Evolutionary conservation across 2,113 vertebrate genomes (phyloP).

Genomic region (Sander vitreus): DNA sequence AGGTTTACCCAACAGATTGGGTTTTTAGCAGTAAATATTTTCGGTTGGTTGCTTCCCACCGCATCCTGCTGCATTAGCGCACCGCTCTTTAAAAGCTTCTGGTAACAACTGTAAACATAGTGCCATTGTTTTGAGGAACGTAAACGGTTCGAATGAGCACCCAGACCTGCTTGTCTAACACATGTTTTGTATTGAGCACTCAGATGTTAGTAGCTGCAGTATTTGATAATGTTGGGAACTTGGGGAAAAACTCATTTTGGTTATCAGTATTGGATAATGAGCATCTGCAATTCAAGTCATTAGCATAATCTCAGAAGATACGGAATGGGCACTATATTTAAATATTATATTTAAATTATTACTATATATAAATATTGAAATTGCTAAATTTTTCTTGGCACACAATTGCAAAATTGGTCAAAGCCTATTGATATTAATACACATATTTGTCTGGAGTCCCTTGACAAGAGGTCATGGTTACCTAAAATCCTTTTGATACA

Average conservation of each 20-base stretch:
- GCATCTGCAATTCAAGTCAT: neutral
- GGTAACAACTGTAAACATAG: conserved; percentile 28
- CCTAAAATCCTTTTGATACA: neutral
- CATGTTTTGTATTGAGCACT: neutral
- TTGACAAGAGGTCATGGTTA: neutral
- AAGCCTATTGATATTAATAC: too few relatives aligned
- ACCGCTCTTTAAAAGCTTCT: neutral
- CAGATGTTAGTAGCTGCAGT: neutral
- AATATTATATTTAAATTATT: too few relatives aligned
- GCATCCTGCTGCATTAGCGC: neutral
- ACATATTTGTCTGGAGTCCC: neutral
- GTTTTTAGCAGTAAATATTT: conserved; percentile 15
- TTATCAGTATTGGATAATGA: neutral
- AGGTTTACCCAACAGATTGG: conserved; percentile 2
- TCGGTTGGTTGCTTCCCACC: conserved; percentile 1
- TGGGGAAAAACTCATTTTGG: neutral
- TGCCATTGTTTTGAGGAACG: conserved; percentile 24
- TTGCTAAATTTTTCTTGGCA: neutral
- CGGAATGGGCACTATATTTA: neutral
- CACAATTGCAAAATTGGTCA: neutral
- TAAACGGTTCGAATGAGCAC: neutral
- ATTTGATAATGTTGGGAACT: neutral
- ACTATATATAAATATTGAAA: neutral
- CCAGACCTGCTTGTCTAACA: conserved; percentile 5
- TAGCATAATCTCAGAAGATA: neutral